phyloP scores from a whole-genome alignment of 1,140 invertebrate species.

The Saccostrea glomerata region DNA sequence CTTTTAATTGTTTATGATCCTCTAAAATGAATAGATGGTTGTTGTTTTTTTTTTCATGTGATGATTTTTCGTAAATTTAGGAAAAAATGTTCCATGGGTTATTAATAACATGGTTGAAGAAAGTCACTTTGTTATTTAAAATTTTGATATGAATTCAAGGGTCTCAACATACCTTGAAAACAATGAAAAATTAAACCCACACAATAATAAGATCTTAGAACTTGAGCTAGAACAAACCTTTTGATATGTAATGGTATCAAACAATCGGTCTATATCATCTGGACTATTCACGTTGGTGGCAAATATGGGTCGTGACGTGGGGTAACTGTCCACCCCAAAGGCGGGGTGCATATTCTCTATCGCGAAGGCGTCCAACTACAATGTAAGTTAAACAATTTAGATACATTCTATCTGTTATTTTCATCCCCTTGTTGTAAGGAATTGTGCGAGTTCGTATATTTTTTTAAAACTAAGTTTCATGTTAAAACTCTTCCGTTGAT shows the following conservation, averaged over 20 bases:
- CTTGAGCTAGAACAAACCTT: constrained; percentile 83
- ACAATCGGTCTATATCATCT: constrained; percentile 94
- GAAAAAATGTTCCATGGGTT: too few species aligned
- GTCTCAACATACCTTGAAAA: too few species aligned
- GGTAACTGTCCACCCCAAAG: constrained; percentile 57
- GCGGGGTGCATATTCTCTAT: constrained; percentile 52
- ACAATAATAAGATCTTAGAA: neutral
- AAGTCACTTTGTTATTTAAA: neutral
- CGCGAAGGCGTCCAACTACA: constrained; percentile 52
- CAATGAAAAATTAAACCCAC: too few species aligned
- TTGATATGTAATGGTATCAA: constrained; percentile 94
- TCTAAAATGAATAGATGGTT: too few species aligned
- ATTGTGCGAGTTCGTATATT: too few species aligned
- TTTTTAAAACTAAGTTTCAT: too few species aligned
- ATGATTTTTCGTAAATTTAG: too few species aligned
- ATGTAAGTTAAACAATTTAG: neutral
- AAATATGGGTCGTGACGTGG: constrained; percentile 92
- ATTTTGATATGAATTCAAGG: neutral
- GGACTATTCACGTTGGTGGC: constrained; percentile 85
- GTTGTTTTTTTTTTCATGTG: too few species aligned
- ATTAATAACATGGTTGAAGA: neutral
- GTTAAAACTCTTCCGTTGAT: too few species aligned
- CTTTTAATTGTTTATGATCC: too few species aligned
- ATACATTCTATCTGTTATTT: too few species aligned
- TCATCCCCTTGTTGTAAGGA: too few species aligned